phyloP scores from a whole-genome alignment of 2,797 vertebrate species.

The Mico argentatus region DNA sequence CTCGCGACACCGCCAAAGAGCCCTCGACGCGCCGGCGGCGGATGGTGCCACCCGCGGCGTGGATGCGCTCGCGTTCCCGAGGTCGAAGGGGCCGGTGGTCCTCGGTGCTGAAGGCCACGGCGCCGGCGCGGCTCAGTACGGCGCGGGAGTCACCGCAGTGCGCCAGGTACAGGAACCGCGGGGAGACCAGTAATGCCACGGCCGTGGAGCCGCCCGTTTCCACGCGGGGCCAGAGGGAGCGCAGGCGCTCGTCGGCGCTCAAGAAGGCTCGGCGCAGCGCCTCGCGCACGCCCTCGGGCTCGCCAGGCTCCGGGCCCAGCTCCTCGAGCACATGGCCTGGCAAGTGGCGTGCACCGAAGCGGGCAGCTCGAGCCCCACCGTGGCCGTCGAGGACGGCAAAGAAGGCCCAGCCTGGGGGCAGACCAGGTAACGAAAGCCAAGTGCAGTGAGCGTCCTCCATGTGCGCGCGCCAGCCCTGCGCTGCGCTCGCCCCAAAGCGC shows the following conservation, averaged over 20 bases:
- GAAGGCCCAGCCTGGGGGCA: conserved; percentile 82
- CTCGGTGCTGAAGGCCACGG: conserved; percentile 89
- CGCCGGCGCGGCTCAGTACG: conserved; percentile 71
- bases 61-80: conserved; percentile 89
- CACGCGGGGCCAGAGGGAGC: conserved; percentile 84
- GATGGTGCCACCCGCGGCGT: conserved; percentile 89
- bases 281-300: conserved; percentile 84
- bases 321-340: conserved; percentile 85
- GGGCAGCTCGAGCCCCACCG: conserved; percentile 87
- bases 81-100: conserved; percentile 90
- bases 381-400: conserved; percentile 87
- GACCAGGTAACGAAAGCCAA: conserved; percentile 81
- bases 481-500: conserved; percentile 87
- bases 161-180: conserved; percentile 88
- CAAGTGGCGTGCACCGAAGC: conserved; percentile 88
- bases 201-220: conserved; percentile 83
- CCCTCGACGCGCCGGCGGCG: conserved; percentile 88
- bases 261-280: conserved; percentile 83
- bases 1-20: conserved; percentile 90
- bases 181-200: conserved; percentile 84
- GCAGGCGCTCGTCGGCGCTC: conserved; percentile 87
- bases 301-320: conserved; percentile 61
- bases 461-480: conserved; percentile 86
- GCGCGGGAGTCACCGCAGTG: conserved; percentile 84
- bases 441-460: conserved; percentile 91